phyloP scores from a whole-genome alignment of 2,113 vertebrate species.

The Oxyura jamaicensis region DNA sequence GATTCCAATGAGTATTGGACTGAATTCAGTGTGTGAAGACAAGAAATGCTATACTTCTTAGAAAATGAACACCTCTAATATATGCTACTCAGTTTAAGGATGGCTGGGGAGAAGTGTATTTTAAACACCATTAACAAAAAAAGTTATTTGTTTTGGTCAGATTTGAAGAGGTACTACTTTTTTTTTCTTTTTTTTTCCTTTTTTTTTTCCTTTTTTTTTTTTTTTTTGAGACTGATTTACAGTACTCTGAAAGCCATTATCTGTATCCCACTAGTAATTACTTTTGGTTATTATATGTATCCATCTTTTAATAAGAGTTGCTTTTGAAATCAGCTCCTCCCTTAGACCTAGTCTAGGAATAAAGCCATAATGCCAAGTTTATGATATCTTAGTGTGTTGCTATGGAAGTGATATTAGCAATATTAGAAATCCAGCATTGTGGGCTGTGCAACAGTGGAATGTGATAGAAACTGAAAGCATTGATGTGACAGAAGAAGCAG shows the following conservation, averaged over 20 bases:
- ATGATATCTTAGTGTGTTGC: conserved; percentile 41
- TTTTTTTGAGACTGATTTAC: neutral
- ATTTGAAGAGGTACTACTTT: neutral
- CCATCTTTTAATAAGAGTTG: neutral
- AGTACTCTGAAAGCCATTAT: neutral
- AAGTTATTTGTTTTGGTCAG: neutral
- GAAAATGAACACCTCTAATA: neutral
- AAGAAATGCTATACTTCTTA: neutral
- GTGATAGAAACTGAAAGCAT: neutral
- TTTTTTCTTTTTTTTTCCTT: neutral
- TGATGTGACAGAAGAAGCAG: neutral
- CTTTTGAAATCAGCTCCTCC: conserved; percentile 43
- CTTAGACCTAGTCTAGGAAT: conserved; percentile 10
- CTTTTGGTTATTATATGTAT: neutral
- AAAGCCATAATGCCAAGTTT: conserved; percentile 18
- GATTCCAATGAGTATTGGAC: neutral
- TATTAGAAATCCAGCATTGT: conserved; percentile 46
- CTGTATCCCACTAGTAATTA: neutral
- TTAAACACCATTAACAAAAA: neutral
- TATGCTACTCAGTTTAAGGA: neutral
- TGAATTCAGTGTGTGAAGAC: neutral
- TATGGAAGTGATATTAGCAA: conserved; percentile 52
- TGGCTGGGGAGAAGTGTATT: neutral
- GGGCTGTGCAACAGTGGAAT: neutral
- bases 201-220: neutral